phyloP scores from a whole-genome alignment of 2,113 vertebrate species.

The Carlito syrichta region DNA sequence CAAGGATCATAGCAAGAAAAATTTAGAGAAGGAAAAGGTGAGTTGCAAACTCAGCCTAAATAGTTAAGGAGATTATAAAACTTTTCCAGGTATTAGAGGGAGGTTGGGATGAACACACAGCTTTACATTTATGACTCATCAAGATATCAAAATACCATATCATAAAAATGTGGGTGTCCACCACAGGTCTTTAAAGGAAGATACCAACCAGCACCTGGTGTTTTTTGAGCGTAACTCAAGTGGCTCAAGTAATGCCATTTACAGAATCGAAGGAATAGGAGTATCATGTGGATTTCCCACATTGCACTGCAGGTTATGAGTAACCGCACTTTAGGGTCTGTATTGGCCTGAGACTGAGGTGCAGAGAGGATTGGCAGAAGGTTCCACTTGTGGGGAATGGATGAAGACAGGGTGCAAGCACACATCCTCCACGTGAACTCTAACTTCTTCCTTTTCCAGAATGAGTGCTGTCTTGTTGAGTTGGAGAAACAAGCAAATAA shows the following conservation, averaged over 20 bases:
- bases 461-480: not conserved
- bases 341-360: not conserved
- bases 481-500: not conserved
- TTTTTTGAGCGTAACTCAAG: not conserved
- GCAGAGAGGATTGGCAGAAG: not conserved
- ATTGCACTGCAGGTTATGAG: not conserved
- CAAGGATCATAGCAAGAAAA: not conserved
- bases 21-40: not conserved
- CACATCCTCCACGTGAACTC: fast-evolving
- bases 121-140: not conserved
- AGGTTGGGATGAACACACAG: not conserved
- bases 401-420: not conserved
- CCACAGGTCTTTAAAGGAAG: not conserved
- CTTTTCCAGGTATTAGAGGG: not conserved
- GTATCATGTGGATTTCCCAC: not conserved
- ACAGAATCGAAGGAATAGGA: not conserved
- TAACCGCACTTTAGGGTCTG: not conserved
- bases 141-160: not conserved
- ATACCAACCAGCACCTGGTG: not conserved
- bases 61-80: not conserved
- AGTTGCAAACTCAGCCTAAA: not conserved
- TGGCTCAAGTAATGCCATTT: not conserved
- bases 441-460: not conserved
- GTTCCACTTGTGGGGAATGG: fast-evolving
- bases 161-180: not conserved